A percentile compares a stretch with the other conserved stretches of the same genome.
Conservation (phyloP, 2,797 vertebrate genomes). For the Pachyuromys duprasi region DNA sequence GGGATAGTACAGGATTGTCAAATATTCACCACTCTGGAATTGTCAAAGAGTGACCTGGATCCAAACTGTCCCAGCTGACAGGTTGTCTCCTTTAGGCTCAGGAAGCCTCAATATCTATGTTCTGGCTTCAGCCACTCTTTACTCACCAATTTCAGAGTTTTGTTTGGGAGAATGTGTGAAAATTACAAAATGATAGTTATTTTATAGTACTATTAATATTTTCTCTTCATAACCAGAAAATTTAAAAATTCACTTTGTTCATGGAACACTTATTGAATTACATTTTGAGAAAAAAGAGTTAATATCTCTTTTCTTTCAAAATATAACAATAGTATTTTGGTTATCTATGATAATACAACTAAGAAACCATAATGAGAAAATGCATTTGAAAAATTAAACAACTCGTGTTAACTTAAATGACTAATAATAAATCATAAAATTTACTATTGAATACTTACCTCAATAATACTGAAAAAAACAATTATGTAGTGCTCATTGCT, state of each 20-base stretch:
- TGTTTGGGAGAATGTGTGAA: background rate
- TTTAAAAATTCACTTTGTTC: background rate
- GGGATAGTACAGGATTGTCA: too few species aligned
- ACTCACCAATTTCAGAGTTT: too few species aligned
- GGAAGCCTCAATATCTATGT: too few species aligned
- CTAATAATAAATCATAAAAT: background rate
- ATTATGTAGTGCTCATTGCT: background rate
- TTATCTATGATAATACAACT: background rate
- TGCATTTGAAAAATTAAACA: background rate
- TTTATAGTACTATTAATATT: background rate
- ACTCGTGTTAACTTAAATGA: background rate
- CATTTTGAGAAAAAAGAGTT: background rate
- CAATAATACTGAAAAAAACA: background rate
- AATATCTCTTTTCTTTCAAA: background rate
- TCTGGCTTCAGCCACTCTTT: too few species aligned
- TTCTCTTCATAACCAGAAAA: background rate
- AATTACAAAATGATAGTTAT: background rate
- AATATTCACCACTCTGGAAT: too few species aligned
- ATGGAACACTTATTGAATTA: background rate
- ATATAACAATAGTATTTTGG: background rate
- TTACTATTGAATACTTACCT: background rate
- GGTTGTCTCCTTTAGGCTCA: too few species aligned
- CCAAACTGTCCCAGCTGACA: too few species aligned
- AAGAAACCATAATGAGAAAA: background rate
- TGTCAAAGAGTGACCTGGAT: too few species aligned